phyloP scores from a whole-genome alignment of 2,888 invertebrate genomes.

The Lacanobia oleracea region DNA sequence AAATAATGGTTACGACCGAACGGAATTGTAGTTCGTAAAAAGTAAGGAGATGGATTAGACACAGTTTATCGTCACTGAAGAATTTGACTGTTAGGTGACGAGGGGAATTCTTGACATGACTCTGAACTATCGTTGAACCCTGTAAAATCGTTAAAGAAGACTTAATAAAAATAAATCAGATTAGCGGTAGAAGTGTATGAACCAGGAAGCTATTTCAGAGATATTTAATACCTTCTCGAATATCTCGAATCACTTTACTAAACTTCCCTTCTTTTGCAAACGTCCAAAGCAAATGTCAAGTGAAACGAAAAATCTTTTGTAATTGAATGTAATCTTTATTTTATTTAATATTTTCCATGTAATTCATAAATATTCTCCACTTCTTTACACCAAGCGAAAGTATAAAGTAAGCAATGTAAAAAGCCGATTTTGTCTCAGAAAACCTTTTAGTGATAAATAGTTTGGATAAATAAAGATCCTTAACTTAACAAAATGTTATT shows the following conservation, averaged over 20 bases:
- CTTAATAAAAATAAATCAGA: background rate
- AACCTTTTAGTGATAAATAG: no score
- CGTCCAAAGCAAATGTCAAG: background rate
- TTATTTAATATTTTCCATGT: no score
- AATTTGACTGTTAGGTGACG: slow-evolving; percentile 27
- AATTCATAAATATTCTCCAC: no score
- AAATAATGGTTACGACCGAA: slow-evolving; percentile 50
- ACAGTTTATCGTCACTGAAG: slow-evolving; percentile 28
- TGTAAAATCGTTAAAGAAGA: background rate
- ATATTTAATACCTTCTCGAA: background rate
- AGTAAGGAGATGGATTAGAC: slow-evolving; percentile 57
- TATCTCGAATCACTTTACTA: background rate
- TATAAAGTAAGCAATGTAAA: no score
- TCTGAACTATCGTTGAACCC: slow-evolving; percentile 12
- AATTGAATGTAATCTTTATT: no score
- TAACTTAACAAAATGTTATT: no score
- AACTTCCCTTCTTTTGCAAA: background rate
- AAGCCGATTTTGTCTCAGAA: no score
- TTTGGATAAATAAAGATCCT: no score
- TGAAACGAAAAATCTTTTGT: background rate
- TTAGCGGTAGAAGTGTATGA: background rate
- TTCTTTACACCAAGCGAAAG: no score
- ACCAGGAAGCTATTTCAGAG: background rate
- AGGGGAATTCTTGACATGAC: slow-evolving; percentile 4
- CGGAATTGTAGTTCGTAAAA: slow-evolving; percentile 57